phyloP scores from a whole-genome alignment of 2,888 invertebrate genomes.

The Ecliptopera silaceata region DNA sequence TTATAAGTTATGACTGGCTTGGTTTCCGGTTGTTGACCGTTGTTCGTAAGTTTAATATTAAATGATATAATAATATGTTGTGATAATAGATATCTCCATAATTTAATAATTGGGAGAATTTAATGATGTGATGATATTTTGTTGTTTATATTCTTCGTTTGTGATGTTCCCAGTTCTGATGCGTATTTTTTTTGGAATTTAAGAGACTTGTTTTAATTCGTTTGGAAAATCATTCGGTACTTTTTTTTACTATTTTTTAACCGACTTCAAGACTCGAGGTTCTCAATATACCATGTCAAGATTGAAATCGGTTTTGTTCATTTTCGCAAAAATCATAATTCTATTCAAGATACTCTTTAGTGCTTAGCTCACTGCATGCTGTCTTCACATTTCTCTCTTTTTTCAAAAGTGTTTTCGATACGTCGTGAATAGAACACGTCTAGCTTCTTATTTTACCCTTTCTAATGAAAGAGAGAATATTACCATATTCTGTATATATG shows the following conservation, averaged over 20 bases:
- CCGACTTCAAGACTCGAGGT: no score
- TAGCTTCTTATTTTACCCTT: constrained; percentile 1
- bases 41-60: constrained; percentile 4
- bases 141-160: background rate
- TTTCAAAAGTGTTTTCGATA: background rate
- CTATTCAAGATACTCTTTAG: no score
- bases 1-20: constrained; percentile 39
- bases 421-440: constrained; percentile 8
- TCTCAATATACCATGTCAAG: no score
- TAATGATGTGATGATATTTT: no score
- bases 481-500: constrained; percentile 8
- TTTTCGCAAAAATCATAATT: no score
- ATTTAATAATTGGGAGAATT: background rate
- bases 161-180: no score
- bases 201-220: no score
- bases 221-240: no score
- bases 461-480: constrained; percentile 1
- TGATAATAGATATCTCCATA: constrained; percentile 5
- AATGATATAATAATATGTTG: constrained; percentile 20
- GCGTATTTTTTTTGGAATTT: no score
- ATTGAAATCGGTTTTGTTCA: no score
- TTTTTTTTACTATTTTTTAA: no score
- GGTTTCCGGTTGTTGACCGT: constrained; percentile 33
- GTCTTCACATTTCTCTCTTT: background rate
- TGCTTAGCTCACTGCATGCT: background rate